These are phyloP conservation scores for Gallinago stenura DNA, from an alignment of 2,797 vertebrate genomes.

Conservation along the genomic window DNA sequence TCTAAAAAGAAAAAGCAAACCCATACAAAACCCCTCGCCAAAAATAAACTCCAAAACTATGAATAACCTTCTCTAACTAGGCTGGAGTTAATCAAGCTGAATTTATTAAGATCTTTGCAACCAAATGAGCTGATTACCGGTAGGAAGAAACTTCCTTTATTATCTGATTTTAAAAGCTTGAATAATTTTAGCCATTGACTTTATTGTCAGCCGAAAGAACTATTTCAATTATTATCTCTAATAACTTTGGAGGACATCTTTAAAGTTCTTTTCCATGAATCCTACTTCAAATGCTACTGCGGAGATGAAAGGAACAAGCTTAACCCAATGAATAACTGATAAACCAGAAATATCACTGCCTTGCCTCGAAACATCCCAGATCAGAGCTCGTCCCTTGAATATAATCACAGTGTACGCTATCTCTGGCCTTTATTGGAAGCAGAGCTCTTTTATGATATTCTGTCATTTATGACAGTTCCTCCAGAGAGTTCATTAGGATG, in stretches of 20 bases:
- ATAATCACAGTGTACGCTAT: conserved; percentile 16
- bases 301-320: conserved; percentile 67
- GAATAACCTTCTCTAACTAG: conserved; percentile 59
- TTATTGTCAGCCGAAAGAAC: conserved; percentile 51
- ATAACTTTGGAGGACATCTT: conserved; percentile 64
- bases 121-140: conserved; percentile 66
- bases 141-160: conserved; percentile 66
- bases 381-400: not conserved
- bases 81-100: conserved; percentile 68
- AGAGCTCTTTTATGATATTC: conserved; percentile 24
- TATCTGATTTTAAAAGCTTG: conserved; percentile 65
- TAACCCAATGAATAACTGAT: conserved; percentile 59
- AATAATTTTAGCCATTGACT: conserved; percentile 65
- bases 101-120: conserved; percentile 67
- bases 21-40: not conserved
- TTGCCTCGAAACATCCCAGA: not conserved
- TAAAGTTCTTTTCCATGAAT: conserved; percentile 29
- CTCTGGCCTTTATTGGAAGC: conserved; percentile 3
- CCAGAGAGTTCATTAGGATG: conserved; percentile 66
- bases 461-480: conserved; percentile 64
- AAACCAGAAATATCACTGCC: conserved; percentile 47
- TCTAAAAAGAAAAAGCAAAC: not conserved
- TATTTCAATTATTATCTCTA: conserved; percentile 48
- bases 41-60: conserved; percentile 19
- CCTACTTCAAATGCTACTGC: conserved; percentile 57